Evolutionary conservation across 2,113 vertebrate species (phyloP).

Genomic region (Menidia beryllina): DNA sequence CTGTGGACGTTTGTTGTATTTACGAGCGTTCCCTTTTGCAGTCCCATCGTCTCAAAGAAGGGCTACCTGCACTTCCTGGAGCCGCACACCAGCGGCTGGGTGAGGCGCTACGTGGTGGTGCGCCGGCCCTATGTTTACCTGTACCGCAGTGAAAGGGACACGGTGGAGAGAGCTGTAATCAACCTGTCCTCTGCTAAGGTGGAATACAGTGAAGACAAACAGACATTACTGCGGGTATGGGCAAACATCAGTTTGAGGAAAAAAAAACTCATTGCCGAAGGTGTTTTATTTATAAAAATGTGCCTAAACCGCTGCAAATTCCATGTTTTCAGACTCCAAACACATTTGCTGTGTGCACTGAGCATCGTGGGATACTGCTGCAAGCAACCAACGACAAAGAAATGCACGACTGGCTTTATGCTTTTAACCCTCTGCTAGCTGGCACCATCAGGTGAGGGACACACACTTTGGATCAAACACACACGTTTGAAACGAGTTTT

Average conservation of each 20-base stretch:
- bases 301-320: constrained; percentile 2
- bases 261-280: background rate
- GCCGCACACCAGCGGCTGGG: constrained; percentile 95
- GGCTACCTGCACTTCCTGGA: constrained; percentile 97
- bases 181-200: constrained; percentile 97
- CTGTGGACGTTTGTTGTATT: background rate
- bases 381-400: constrained; percentile 97
- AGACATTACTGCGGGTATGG: constrained; percentile 94
- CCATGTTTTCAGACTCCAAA: constrained; percentile 89
- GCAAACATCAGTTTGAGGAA: background rate
- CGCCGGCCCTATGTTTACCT: constrained; percentile 95
- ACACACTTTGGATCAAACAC: background rate
- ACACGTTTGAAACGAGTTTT: background rate
- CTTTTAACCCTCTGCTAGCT: constrained; percentile 96
- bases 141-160: constrained; percentile 93
- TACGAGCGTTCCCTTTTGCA: constrained; percentile 57
- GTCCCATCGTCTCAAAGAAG: constrained; percentile 98
- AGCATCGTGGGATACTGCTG: constrained; percentile 95
- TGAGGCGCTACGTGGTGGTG: constrained; percentile 94
- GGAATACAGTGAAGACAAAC: constrained; percentile 98
- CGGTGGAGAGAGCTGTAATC: constrained; percentile 92
- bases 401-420: constrained; percentile 99
- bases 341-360: constrained; percentile 95
- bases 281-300: background rate
- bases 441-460: constrained; percentile 89